A percentile compares a stretch with the other conserved stretches of the same genome.
phyloP scores from a whole-genome alignment of 1,140 invertebrate species.

The Linepithema humile region DNA sequence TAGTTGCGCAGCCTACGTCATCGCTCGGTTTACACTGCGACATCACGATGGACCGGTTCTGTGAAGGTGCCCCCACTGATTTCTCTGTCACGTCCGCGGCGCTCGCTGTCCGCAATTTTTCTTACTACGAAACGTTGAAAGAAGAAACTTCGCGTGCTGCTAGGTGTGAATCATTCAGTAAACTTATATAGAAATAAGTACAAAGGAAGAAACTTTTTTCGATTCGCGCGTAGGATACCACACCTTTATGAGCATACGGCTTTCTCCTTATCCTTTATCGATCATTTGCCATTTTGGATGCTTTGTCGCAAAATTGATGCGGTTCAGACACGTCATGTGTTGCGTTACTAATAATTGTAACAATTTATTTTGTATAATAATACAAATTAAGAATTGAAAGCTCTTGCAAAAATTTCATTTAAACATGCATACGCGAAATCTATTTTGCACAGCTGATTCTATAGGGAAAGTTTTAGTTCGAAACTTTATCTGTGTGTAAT shows the following conservation, averaged over 20 bases:
- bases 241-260: not conserved
- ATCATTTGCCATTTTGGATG: not conserved
- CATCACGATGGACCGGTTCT: constrained; percentile 69
- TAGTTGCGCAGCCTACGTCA: constrained; percentile 66
- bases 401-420: not conserved
- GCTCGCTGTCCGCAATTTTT: not conserved
- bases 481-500: not conserved
- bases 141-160: not conserved
- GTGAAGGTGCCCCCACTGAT: constrained; percentile 42
- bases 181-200: constrained; percentile 26
- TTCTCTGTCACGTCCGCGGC: constrained; percentile 14
- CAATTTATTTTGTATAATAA: not conserved
- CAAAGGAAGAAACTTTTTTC: not conserved
- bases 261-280: not conserved
- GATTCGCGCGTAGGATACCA: not conserved
- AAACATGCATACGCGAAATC: not conserved
- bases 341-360: not conserved
- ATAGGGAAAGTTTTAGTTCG: not conserved
- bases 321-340: not conserved
- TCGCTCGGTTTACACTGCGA: constrained; percentile 70
- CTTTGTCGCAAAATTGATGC: not conserved
- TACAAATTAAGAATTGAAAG: too few species aligned
- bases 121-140: not conserved
- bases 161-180: constrained; percentile 8
- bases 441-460: not conserved